These are phyloP conservation scores for Cheilosia urbana DNA, from an alignment of 2,888 invertebrate species.

Conservation along the genomic window DNA sequence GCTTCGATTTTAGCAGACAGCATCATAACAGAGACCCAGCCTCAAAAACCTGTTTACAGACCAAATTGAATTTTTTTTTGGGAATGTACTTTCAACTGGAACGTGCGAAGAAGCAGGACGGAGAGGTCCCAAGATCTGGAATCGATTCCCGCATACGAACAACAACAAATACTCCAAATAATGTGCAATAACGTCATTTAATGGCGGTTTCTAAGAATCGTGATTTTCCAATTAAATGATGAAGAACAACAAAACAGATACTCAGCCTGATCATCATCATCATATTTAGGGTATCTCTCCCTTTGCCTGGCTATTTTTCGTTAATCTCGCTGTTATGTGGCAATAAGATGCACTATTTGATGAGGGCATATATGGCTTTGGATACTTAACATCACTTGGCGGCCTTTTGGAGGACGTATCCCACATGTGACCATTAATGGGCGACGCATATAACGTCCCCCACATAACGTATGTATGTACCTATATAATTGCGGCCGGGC, in stretches of 20 bases:
- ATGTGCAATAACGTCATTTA: constrained; percentile 53
- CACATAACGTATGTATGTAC: not conserved
- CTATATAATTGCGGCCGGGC: not conserved
- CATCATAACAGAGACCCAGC: constrained; percentile 31
- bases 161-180: constrained; percentile 33
- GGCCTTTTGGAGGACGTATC: constrained; percentile 51
- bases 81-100: constrained; percentile 43
- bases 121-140: constrained; percentile 31
- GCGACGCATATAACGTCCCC: constrained; percentile 26
- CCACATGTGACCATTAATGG: constrained; percentile 28
- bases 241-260: constrained; percentile 10
- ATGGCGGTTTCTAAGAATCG: constrained; percentile 51
- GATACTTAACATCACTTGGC: constrained; percentile 14
- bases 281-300: constrained; percentile 16
- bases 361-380: constrained; percentile 35
- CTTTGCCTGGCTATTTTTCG: constrained; percentile 1
- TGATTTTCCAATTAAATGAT: constrained; percentile 56
- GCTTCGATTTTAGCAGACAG: constrained; percentile 38
- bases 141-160: constrained; percentile 13
- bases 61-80: constrained; percentile 2
- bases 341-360: constrained; percentile 39
- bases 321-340: constrained; percentile 23
- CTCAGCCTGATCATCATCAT: not conserved
- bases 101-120: constrained; percentile 54
- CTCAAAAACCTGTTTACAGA: constrained; percentile 39